Evolutionary conservation across 2,888 invertebrate genomes (phyloP), one percentile per base, ranked within the genome.

Genomic region (Parnassius mnemosyne): DNA sequence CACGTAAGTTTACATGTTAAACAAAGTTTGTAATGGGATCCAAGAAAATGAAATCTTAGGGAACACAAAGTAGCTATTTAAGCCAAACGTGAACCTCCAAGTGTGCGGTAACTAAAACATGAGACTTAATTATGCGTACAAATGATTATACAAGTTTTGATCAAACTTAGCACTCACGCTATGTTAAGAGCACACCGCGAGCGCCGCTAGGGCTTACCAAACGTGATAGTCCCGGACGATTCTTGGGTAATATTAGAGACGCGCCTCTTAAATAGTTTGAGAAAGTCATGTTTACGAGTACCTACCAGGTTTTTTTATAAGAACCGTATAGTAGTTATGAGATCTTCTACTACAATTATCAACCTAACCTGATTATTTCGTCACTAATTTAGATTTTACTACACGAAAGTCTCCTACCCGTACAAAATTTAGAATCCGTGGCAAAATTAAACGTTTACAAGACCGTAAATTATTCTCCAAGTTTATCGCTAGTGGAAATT

Each of bases 401-500:
- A 62, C 51, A 59, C 53, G 58, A 68, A 64, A 64, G 63, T 65
- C 61, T 68, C 65, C 61, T 69, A 65, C 68, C 69, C 68, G 42
- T 70, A 73, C 72, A 73, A 73, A 75, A 74, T 74, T 70, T 74
- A 69, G 74, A 78, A 84, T 79, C 75, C 73, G 74, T 67, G 76
- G 79, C 78, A 74, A 83, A 83, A 84, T 81, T 83, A 83, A 85
- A 82, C 81, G 81, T 84, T 85, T 81, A 83, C 81, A 84, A 75
- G 72, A 75, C 77, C 83, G 78, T 86, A 83, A 87, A 85, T 85
- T 85, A 85, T 84, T 85, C 83, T 69, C 80, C 70, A 81, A 86
- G 81, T 86, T 87, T 86, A 86, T 86, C 78, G 81, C 81, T 84
- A 82, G 84, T 84, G 84, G 85, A 86, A 85, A 87, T 87, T 87